phyloP scores from a whole-genome alignment of 2,113 vertebrate genomes.

The Oceanodroma tethys region DNA sequence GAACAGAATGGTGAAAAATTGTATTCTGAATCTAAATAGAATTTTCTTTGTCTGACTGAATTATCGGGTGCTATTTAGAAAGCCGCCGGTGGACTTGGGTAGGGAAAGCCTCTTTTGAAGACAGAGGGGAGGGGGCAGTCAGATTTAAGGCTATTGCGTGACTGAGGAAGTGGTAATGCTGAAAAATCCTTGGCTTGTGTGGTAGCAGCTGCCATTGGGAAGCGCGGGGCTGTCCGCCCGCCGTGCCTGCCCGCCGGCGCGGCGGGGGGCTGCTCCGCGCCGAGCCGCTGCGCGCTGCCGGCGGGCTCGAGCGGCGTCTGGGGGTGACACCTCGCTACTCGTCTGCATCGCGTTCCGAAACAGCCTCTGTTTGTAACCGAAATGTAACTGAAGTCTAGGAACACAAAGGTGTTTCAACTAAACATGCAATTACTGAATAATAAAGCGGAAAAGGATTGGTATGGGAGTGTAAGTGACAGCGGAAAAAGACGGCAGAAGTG shows the following conservation, averaged over 20 bases:
- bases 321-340: not conserved
- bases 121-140: not conserved
- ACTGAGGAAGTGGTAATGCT: not conserved
- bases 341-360: not conserved
- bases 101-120: not conserved
- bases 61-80: not conserved
- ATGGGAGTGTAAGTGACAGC: not conserved
- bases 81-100: not conserved
- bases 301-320: not conserved
- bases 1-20: not conserved
- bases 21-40: not conserved
- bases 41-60: not conserved
- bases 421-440: not conserved
- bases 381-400: not conserved
- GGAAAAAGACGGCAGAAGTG: not conserved
- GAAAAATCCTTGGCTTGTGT: accelerated
- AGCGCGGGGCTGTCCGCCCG: not conserved
- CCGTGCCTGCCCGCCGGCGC: not conserved
- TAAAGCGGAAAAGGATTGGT: not conserved
- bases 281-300: not conserved
- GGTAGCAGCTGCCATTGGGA: not conserved
- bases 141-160: not conserved
- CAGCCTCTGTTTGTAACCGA: not conserved
- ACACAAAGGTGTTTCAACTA: not conserved
- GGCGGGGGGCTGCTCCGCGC: not conserved